phyloP scores from a whole-genome alignment of 2,113 vertebrate genomes.

The Plectropomus leopardus region DNA sequence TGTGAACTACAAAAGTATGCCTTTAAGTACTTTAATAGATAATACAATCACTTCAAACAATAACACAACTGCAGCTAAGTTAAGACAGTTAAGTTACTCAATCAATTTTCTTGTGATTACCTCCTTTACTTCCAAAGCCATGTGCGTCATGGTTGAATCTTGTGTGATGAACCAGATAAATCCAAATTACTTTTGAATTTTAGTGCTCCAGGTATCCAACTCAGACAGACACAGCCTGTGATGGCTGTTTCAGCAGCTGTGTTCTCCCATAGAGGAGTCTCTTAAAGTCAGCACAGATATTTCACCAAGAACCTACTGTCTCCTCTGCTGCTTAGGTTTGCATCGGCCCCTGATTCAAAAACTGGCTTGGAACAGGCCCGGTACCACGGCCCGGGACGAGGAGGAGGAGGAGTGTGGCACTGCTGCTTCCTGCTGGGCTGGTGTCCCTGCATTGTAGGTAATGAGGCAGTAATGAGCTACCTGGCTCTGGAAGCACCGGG shows the following conservation, averaged over 20 bases:
- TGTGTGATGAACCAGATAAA: slow-evolving; percentile 39
- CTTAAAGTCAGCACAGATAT: slow-evolving; percentile 16
- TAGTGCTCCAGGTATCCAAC: slow-evolving; percentile 17
- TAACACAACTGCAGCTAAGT: not conserved
- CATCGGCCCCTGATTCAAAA: slow-evolving; percentile 21
- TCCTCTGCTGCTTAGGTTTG: slow-evolving; percentile 10
- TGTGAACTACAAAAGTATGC: not conserved
- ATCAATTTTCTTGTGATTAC: slow-evolving; percentile 52
- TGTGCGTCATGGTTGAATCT: slow-evolving; percentile 73
- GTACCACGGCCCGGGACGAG: slow-evolving; percentile 23
- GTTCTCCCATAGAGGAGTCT: slow-evolving; percentile 48
- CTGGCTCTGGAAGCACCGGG: slow-evolving; percentile 64
- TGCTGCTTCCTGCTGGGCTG: slow-evolving; percentile 58
- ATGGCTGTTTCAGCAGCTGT: slow-evolving; percentile 1
- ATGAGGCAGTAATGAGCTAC: slow-evolving; percentile 66
- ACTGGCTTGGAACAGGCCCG: slow-evolving; percentile 3
- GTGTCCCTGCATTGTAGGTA: slow-evolving; percentile 50
- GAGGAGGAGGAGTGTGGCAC: slow-evolving; percentile 27
- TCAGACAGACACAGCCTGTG: slow-evolving; percentile 11
- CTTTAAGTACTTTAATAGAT: not conserved
- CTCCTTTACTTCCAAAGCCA: slow-evolving; percentile 71
- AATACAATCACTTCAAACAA: not conserved
- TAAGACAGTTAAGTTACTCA: slow-evolving; percentile 4
- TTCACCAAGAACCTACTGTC: slow-evolving; percentile 16
- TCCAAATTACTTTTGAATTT: slow-evolving; percentile 41